Conservation (phyloP, 1,140 invertebrate genomes). For the Aphaenogaster floridana region DNA sequence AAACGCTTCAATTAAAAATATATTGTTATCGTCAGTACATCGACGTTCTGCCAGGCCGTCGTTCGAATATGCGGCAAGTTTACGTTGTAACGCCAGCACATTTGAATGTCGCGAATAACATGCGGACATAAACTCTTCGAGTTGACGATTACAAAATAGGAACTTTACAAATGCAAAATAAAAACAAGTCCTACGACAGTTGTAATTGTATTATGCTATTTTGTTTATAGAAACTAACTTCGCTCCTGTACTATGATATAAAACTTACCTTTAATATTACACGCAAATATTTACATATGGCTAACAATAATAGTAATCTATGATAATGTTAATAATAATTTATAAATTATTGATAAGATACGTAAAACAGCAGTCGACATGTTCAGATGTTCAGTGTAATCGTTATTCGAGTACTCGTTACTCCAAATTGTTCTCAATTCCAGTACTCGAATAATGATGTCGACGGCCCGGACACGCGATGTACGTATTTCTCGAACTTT, state of each 20-base stretch:
- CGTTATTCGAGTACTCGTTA: background rate
- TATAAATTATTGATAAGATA: constrained; percentile 20
- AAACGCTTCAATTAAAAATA: constrained; percentile 72
- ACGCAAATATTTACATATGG: constrained; percentile 30
- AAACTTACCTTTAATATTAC: constrained; percentile 42
- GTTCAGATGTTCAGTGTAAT: constrained; percentile 5
- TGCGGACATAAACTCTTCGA: background rate
- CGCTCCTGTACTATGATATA: constrained; percentile 1
- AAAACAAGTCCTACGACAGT: constrained; percentile 17
- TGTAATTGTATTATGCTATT: background rate
- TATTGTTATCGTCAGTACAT: constrained; percentile 69
- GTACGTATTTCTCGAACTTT: constrained; percentile 35
- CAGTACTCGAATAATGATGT: background rate
- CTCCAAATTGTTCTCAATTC: background rate
- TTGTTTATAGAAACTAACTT: constrained; percentile 8
- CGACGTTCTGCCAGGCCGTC: constrained; percentile 41
- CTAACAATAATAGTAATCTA: background rate
- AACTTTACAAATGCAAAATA: constrained; percentile 41
- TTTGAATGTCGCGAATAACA: background rate
- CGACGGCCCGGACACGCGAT: constrained; percentile 33
- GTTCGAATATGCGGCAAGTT: constrained; percentile 3
- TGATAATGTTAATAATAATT: constrained; percentile 19
- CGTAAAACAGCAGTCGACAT: background rate
- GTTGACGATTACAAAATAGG: constrained; percentile 5
- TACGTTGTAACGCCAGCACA: background rate